Evolutionary conservation across 2,113 vertebrate genomes (phyloP).

Genomic region (Puffinus mauretanicus): DNA sequence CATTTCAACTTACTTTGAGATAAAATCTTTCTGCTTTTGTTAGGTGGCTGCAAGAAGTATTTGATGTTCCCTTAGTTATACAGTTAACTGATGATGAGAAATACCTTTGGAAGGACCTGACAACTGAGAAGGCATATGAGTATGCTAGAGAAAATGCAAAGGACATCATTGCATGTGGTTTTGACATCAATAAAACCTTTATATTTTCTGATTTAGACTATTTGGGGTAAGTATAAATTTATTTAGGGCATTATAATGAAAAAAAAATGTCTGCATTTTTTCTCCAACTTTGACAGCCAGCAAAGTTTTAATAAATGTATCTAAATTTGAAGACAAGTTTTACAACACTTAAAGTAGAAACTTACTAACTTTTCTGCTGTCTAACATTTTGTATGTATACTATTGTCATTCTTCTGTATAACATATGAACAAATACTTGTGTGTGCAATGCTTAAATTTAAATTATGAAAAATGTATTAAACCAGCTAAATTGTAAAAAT

Average conservation of each 20-base stretch:
- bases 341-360: background rate
- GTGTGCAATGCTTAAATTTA: background rate
- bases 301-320: background rate
- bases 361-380: background rate
- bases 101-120: slow-evolving; percentile 97
- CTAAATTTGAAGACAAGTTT: background rate
- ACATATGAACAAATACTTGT: background rate
- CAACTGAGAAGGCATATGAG: slow-evolving; percentile 84
- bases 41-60: slow-evolving; percentile 96
- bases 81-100: slow-evolving; percentile 98
- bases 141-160: slow-evolving; percentile 90
- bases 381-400: background rate
- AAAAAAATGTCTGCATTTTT: background rate
- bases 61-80: slow-evolving; percentile 91
- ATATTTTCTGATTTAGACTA: slow-evolving; percentile 98
- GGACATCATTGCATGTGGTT: slow-evolving; percentile 96
- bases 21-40: background rate
- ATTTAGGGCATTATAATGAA: background rate
- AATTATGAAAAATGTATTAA: background rate
- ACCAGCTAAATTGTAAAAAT: background rate
- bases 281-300: background rate
- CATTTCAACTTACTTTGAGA: background rate
- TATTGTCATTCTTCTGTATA: background rate
- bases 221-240: slow-evolving; percentile 85
- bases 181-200: slow-evolving; percentile 95